Base-by-base conservation (phyloP, 2,888 invertebrate species). In the Polyploca ridens region DNA sequence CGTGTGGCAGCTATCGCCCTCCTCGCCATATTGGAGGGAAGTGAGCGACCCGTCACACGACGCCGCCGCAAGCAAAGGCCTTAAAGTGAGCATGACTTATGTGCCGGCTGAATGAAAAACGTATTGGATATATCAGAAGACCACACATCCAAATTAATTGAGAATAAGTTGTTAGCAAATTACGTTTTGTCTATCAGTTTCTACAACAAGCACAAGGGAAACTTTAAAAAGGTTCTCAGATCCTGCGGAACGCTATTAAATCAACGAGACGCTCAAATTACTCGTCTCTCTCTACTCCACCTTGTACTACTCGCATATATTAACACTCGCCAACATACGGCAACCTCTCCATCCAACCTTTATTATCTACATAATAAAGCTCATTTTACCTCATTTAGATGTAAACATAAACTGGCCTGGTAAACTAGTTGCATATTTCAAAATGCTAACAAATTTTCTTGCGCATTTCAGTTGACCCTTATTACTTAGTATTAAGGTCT, bases 341-440 rank as follows among this genome's bases (percentile, higher is more conserved):
- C 35, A 27, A 64, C 63, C 41, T 65, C 10, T 16, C 35, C 27
- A 62, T 58, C 60, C 66, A 71, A 2, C 63, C 77, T 64, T 68
- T 82, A 83, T 77, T 66, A 59, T 49, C 69, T 68, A 70, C 27
- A 69, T 33, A 38, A 74, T 85, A 87, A 74, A 79, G 83, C 67
- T 76, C 69, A 76, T 72, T 83, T 85, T 82, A 65, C 70, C 66
- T 64, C 70, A 72, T 66, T 68, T 68, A 64, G 67, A 67, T 66
- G 74, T 72, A 75, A 62, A 69, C 65, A 71, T 76, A 81, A 86
- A 81, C 71, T 86, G 84, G 86, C 80, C 78, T 81, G 79, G 84
- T 86, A 85, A 88, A 90, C 88, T 90, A 88, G 87, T 88, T 88
- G 89, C 86, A 88, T 90, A 89, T 90, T 90, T 89, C 85, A 84